Base-by-base conservation (phyloP, 2,888 invertebrate genomes). In the Gymnoscelis rufifasciata region DNA sequence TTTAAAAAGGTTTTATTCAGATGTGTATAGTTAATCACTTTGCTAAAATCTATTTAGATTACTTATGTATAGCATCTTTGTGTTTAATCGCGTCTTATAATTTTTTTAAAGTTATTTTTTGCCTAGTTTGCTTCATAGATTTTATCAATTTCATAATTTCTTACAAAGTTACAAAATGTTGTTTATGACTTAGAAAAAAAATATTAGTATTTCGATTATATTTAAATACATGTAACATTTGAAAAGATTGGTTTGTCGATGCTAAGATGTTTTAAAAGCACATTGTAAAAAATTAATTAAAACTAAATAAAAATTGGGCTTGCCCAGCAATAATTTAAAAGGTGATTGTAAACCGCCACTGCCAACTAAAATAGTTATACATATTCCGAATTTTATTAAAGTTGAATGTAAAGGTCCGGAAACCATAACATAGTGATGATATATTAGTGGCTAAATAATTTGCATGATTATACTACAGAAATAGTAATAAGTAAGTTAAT, bases 11-110 rank as follows among this genome's bases (percentile, higher is more conserved):
- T 42, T 45, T 28, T 50, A 45, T 35, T 45, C 48, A 55, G 61
- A 62, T 43, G 57, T 68, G 58, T 64, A 68, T 60, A 64, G 55
- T 59, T 54, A 67, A 59, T 68, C 64, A 64, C 57, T 64, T 57
- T 59, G 60, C 60, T 64, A 62, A 33, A 57, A 52, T 57, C 52
- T 59, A 56, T 57, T 58, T 61, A 51, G 19, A 50, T 35, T 45
- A 45, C 26, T 50, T 66, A 62, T 59, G 55, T 52, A 52, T 54
- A 47, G 55, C 40, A 40, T 59, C 52, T 37, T 49, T 47, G 54
- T 39, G 35, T 56, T 49, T 52, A 56, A 56, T 54, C 52, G 46
- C 42, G 38, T 50, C 51, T 51, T 54, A 53, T 56, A 50, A 47
- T 39, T 52, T n/a, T 53, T 53, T 48, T 53, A 44, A 43, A 38